Conservation (phyloP, 2,113 vertebrate genomes). For the Zeus faber region DNA sequence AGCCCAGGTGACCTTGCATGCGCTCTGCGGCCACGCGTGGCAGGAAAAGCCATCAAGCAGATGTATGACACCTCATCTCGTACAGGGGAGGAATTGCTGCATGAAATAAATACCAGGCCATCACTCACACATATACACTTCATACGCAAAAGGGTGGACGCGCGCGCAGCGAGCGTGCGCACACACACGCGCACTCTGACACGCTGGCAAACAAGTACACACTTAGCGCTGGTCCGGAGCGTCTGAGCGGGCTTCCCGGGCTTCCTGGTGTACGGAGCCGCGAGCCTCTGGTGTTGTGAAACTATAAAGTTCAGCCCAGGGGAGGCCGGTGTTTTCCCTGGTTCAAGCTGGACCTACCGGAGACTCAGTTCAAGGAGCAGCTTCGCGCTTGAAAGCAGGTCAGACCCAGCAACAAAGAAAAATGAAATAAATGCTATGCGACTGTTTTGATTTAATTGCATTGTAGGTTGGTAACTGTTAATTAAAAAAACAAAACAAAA, state of each 20-base stretch:
- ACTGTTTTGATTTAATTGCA: too few relatives aligned
- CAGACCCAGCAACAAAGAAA: too few relatives aligned
- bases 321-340: not conserved
- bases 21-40: constrained; percentile 28
- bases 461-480: too few relatives aligned
- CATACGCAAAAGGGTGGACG: too few relatives aligned
- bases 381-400: too few relatives aligned
- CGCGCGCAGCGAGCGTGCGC: not conserved
- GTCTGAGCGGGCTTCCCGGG: constrained; percentile 34
- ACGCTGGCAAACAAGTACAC: not conserved
- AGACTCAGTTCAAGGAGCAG: too few relatives aligned
- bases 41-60: constrained; percentile 68
- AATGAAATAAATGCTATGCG: too few relatives aligned
- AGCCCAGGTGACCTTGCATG: constrained; percentile 53
- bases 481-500: too few relatives aligned
- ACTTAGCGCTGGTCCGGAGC: constrained; percentile 1
- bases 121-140: constrained; percentile 38
- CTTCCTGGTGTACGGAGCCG: constrained; percentile 21
- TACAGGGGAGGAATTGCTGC: constrained; percentile 52
- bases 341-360: too few relatives aligned
- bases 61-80: constrained; percentile 70
- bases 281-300: constrained; percentile 22
- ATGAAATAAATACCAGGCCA: constrained; percentile 62
- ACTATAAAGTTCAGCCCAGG: constrained; percentile 17
- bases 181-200: not conserved